Evolutionary conservation across 1,140 invertebrate species (phyloP), one percentile per base, ranked within the genome.

Genomic region (Mactra quadrangularis): DNA sequence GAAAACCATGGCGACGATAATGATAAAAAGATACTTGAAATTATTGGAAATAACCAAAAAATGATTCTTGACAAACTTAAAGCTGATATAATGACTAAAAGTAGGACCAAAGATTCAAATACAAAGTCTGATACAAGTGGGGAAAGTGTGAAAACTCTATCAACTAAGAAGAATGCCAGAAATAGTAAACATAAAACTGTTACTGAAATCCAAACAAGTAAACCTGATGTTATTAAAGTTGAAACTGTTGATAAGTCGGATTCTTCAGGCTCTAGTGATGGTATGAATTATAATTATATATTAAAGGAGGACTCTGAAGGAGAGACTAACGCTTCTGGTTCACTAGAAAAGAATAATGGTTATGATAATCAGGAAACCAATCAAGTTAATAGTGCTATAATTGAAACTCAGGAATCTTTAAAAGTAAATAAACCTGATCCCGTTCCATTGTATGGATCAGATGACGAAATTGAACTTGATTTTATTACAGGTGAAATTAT

Each of bases 401-500:
- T 53, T 53, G 19, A n/a, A 25, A 3, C 25, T n/a, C 55, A 6
- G 1, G 25, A 59, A 59, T 25, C 15, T 59, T 13, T n/a, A 25
- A 22, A 59, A 31, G 25, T 22, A 22, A 27, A 3, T 29, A 59
- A 6, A 59, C 33, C n/a, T 7, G 57, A 81, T 55, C 38, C 55
- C 45, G 53, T 81, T 19, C 77, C 66, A 25, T 33, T 22, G 15
- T 81, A 41, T 81, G 55, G 38, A 17, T 45, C 52, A 22, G 77
- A 68, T 70, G 77, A 81, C 27, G 77, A 81, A 60, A 22, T 71
- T 41, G 77, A 81, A 50, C 66, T 81, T 45, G 77, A 81, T 27
- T 60, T 45, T 59, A 31, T 19, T 45, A 81, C 77, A n/a, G 77
- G 77, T 29, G 66, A 81, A 60, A 31, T 81, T 17, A 81, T 31